Conservation (phyloP, 2,797 vertebrate genomes). For the Astyanax mexicanus region DNA sequence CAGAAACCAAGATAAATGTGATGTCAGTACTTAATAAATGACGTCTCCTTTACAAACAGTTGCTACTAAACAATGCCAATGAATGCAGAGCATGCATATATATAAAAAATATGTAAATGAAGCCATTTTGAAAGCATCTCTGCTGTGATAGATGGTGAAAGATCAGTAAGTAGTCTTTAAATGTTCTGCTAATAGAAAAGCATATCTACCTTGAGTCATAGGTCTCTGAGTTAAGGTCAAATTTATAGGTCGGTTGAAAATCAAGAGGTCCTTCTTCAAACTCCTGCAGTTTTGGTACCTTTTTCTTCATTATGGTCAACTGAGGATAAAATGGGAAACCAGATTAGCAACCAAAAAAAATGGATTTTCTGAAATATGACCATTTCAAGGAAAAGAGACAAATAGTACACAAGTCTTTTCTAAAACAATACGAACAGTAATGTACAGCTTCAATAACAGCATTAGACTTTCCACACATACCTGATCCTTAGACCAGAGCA, state of each 20-base stretch:
- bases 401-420: not conserved
- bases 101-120: too few species aligned
- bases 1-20: too few species aligned
- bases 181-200: not conserved
- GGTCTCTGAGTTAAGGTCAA: conserved; percentile 86
- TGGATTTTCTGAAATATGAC: not conserved
- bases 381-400: not conserved
- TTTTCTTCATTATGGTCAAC: conserved; percentile 91
- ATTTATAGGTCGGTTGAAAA: conserved; percentile 97
- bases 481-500: conserved; percentile 96
- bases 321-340: conserved; percentile 63
- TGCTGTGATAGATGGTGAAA: too few species aligned
- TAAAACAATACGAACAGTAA: too few species aligned
- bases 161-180: too few species aligned
- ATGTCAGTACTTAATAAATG: too few species aligned
- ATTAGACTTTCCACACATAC: conserved; percentile 64
- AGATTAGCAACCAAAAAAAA: not conserved
- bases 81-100: too few species aligned
- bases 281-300: conserved; percentile 83
- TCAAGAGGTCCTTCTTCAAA: conserved; percentile 91
- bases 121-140: too few species aligned
- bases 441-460: too few species aligned
- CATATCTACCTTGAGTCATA: conserved; percentile 92
- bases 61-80: too few species aligned
- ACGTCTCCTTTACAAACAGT: too few species aligned